Evolutionary conservation across 2,888 invertebrate species (phyloP), one percentile per base, ranked within the genome.

Genomic region (Amblyjoppa fuscipennis): DNA sequence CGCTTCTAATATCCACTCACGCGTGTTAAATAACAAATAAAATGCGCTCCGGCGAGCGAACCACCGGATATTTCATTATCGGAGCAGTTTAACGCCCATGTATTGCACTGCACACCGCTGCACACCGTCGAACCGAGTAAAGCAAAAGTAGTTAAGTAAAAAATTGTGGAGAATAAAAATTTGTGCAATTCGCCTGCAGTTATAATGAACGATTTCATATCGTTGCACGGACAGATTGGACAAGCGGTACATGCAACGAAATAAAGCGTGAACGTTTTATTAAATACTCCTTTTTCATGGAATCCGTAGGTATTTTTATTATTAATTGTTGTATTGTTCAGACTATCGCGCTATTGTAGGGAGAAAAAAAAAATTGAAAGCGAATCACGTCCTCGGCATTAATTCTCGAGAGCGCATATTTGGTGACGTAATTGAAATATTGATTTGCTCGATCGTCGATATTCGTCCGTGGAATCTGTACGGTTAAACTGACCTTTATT

Each of bases 21-120:
- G 9, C 13, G 34, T 34, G 53, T 53, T 5, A 20, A 53, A 34
- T 53, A 56, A 41, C 53, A 53, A 71, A 71, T 20, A 53, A 53
- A 53, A 71, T 31, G 31, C 71, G 11, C 51, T 51, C 34, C 53
- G 53, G 11, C 25, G 34, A 34, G 11, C 20, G 9, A 71, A 56
- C 20, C 20, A n/a, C n/a, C 34, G 71, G 25, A 68, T 68, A 41
- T 68, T 68, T 38, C 38, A 41, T 68, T 25, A 68, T 68, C 25
- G 4, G 61, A 16, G 31, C 28, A 13, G 25, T 61, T 61, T 31
- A 61, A 31, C 31, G 4, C 9, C 11, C 31, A 0, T 1, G 25
- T 31, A 61, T 61, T 31, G 13, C 5, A 31, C 5, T 61, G n/a
- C n/a, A 16, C 61, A 61, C 1, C 25, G 20, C 9, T 11, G 11